Percentiles rank a stretch among this genome's conserved stretches.
Conservation (phyloP, 2,113 vertebrate genomes). For the Sapayoa aenigma region DNA sequence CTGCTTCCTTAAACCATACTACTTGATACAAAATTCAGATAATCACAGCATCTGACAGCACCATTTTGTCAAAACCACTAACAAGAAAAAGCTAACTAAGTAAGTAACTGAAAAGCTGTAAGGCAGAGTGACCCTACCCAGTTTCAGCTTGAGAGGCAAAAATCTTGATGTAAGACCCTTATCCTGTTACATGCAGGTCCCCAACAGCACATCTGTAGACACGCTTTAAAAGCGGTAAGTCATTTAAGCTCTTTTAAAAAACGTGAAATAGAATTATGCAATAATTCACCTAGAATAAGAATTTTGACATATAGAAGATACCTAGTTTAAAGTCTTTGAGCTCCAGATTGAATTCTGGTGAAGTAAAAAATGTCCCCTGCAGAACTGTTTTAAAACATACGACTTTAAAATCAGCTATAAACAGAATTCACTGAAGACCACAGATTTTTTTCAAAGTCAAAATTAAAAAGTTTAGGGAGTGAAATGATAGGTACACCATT, state of each 20-base stretch:
- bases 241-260: neutral
- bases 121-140: neutral
- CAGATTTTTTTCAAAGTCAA: neutral
- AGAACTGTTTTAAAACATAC: rapidly evolving
- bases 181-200: neutral
- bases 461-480: neutral
- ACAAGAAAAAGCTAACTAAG: rapidly evolving
- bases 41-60: neutral
- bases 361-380: neutral
- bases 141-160: neutral
- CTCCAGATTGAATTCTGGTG: neutral
- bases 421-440: neutral
- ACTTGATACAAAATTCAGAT: neutral
- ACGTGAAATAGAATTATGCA: neutral
- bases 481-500: neutral
- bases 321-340: neutral
- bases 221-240: neutral
- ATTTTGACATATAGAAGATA: neutral
- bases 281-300: neutral
- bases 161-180: neutral
- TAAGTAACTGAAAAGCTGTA: neutral
- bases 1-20: neutral
- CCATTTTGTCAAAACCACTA: neutral
- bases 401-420: neutral
- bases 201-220: neutral